Evolutionary conservation across 2,113 vertebrate species (phyloP), one percentile per base, ranked within the genome.

Genomic region (Xiphias gladius): DNA sequence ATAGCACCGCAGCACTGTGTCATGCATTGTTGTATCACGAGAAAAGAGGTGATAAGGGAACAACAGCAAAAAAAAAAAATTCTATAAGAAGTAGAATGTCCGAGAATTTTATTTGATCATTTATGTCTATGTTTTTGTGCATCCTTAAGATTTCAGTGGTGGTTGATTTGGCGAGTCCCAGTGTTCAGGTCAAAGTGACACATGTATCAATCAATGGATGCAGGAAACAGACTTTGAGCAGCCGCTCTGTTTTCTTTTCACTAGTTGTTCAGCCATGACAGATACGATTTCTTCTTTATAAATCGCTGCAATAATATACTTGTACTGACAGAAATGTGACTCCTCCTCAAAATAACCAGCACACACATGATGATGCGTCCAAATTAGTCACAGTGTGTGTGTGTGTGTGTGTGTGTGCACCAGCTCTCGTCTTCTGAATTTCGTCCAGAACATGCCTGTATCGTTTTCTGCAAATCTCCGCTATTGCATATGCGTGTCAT

Each of bases 1-100:
- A 52, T 71, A 41, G 30, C 57, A 19, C 14, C 58, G 13, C 64
- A 19, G 67, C 28, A 64, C 63, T 54, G 20, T 72, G 52, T 54
- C 39, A 14, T 26, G 63, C 35, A 39, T 73, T 62, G 32, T 43
- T n/a, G 32, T 59, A 48, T 14, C 7, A 9, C 7, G 37, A 2
- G 9, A 39, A 39, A 39, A 39, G 37, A 39, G 6, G 37, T 39
- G 37, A 6, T 39, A 39, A 10, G 37, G 37, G 9, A 39, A 39
- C 37, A 10, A 39, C 37, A 39, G 20, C 6, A 9, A 2, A 52
- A 4, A 9, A 2, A 52, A 4, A 20, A 50, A 50, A 8, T 3
- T 54, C 52, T n/a, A 10, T 4, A 22, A 54, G 22, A 22, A 54
- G 52, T 11, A n/a, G 20, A 54, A 54, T 11, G 20, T 22, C 2